Evolutionary conservation across 2,888 invertebrate species (phyloP), one percentile per base, ranked within the genome.

Genomic region (Eupithecia exiguata): DNA sequence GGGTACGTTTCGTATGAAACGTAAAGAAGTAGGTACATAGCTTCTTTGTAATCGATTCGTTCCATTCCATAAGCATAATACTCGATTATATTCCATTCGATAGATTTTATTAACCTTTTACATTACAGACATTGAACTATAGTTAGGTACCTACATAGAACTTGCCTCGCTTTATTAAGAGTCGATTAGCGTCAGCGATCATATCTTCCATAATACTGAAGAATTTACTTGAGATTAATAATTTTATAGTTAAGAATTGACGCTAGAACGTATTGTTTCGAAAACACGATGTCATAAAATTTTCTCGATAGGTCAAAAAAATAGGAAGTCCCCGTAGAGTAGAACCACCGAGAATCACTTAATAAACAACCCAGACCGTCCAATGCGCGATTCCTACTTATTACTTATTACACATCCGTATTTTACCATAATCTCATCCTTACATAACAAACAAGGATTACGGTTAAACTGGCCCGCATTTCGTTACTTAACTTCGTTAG

Each of bases 371-470:
- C 53, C 5, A 58, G 5, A 25, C 53, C 53, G 53, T 9, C 3
- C 7, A 10, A 53, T 10, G 4, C 53, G 5, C 53, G 21, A 58
- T 14, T 36, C 53, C 53, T 3, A 53, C n/a, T n/a, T n/a, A n/a
- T n/a, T 46, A n/a, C 4, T 10, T 9, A 36, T 63, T 21, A 10
- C 2, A 63, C 63, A 65, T 21, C 58, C 12, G 58, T 58, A 58
- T 58, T 36, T 65, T 38, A 65, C 63, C 49, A 25, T 69, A 74
- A 74, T 72, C 72, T 66, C 66, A 21, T 40, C 69, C 46, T 68
- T 69, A 69, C 63, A 62, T 68, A 74, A 73, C 69, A 70, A 74
- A 72, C 71, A 70, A 74, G 73, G 70, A 67, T 71, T 71, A 63
- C 10, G 46, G 49, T 25, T 67, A 14, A 63, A 66, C 66, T 25